These are phyloP conservation scores for Xiphias gladius DNA, from an alignment of 2,113 vertebrate species.

Conservation along the genomic window DNA sequence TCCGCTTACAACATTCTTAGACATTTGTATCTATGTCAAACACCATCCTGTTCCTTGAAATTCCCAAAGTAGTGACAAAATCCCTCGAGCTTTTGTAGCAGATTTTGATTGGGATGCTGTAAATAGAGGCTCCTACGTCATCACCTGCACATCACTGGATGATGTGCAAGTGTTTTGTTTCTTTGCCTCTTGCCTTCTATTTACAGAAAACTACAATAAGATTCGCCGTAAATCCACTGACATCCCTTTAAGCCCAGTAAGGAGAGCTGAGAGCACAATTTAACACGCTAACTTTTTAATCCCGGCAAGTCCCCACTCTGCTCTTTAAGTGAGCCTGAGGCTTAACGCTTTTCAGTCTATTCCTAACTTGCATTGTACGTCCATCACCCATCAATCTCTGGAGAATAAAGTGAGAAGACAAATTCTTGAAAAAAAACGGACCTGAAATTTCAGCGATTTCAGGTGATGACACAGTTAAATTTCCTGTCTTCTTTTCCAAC, in stretches of 20 bases:
- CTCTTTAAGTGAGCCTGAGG: conserved; percentile 58
- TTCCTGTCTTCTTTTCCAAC: neutral
- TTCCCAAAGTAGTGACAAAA: conserved; percentile 20
- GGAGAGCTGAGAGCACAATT: conserved; percentile 46
- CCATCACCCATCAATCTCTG: neutral
- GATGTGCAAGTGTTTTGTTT: neutral
- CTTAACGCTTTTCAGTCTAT: conserved; percentile 33
- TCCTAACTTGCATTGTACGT: conserved; percentile 11
- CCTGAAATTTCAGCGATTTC: conserved; percentile 6
- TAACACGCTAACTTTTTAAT: conserved; percentile 72
- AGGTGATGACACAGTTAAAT: conserved; percentile 8
- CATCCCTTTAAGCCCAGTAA: conserved; percentile 42
- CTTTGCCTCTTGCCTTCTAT: conserved; percentile 46
- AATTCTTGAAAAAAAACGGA: conserved; percentile 29
- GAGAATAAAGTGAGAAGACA: conserved; percentile 15
- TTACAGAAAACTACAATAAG: conserved; percentile 55
- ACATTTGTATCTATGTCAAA: neutral
- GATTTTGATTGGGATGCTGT: conserved; percentile 25
- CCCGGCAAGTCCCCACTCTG: conserved; percentile 51
- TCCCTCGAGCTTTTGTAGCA: neutral
- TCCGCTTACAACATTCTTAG: no score
- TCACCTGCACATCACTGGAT: neutral
- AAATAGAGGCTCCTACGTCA: conserved; percentile 40
- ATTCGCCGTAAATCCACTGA: conserved; percentile 49
- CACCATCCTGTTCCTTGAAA: neutral